These are phyloP conservation scores for Gallinago paraguaiae DNA, from an alignment of 2,113 vertebrate species.

Conservation along the genomic window DNA sequence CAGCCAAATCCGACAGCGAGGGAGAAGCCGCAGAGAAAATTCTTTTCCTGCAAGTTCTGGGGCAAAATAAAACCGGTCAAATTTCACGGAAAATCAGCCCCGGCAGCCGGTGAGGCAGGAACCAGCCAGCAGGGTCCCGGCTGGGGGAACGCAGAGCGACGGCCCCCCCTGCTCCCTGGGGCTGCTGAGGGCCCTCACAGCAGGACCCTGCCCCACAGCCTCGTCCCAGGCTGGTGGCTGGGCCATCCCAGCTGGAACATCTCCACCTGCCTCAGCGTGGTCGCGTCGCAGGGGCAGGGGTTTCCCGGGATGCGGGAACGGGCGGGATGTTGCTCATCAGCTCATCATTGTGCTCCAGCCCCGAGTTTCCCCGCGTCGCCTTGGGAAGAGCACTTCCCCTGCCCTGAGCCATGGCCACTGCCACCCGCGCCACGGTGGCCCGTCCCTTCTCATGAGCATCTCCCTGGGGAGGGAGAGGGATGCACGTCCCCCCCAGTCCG, in stretches of 20 bases:
- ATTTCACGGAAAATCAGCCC: not conserved
- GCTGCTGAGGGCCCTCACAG: not conserved
- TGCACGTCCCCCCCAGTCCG: not conserved
- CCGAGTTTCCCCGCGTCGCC: not conserved
- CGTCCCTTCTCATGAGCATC: fast-evolving
- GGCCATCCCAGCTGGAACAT: fast-evolving
- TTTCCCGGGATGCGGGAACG: not conserved
- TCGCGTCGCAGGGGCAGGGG: fast-evolving
- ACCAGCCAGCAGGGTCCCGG: fast-evolving
- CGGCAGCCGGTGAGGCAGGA: not conserved
- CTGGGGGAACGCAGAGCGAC: not conserved
- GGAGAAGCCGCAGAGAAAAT: not conserved
- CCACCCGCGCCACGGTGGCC: fast-evolving
- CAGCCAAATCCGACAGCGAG: not conserved
- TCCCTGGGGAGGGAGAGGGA: not conserved
- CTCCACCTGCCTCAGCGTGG: not conserved
- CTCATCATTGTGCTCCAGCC: not conserved
- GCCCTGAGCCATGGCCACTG: not conserved
- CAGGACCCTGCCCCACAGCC: not conserved
- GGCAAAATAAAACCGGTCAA: not conserved
- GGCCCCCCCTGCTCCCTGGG: not conserved
- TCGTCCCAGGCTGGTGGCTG: not conserved
- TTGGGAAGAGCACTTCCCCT: not conserved
- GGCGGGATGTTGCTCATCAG: not conserved
- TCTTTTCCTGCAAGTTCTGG: not conserved